Percentiles rank a stretch among this genome's conserved stretches.
phyloP scores from a whole-genome alignment of 2,113 vertebrate genomes.

The Delphinapterus leucas region DNA sequence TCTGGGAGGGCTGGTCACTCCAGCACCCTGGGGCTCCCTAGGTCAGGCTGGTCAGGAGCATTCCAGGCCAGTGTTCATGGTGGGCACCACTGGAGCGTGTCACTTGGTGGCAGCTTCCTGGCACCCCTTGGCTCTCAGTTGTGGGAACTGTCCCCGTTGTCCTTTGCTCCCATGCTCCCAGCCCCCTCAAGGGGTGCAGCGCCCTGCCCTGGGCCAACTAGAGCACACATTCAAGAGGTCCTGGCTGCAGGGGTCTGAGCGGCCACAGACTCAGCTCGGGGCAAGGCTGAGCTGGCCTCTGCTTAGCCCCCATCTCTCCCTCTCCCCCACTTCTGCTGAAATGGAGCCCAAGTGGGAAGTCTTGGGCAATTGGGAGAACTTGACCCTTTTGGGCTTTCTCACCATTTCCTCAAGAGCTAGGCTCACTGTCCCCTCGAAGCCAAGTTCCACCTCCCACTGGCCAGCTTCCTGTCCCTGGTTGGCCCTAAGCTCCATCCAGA shows the following conservation, averaged over 20 bases:
- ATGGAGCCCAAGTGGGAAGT: neutral
- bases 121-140: neutral
- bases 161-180: no score
- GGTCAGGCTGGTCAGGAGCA: neutral
- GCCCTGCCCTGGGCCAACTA: neutral
- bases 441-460: neutral
- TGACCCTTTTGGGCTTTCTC: neutral
- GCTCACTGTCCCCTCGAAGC: neutral
- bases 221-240: neutral
- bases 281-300: neutral
- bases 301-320: neutral
- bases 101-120: neutral
- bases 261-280: neutral
- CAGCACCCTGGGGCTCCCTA: neutral
- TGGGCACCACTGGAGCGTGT: rapidly evolving
- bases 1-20: neutral
- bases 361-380: neutral
- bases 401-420: neutral
- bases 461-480: neutral
- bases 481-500: neutral
- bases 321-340: neutral
- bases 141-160: neutral
- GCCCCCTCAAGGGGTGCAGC: neutral
- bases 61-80: neutral
- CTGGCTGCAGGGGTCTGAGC: neutral